A percentile compares a stretch with the other conserved stretches of the same genome.
These are phyloP conservation scores for Recurvirostra avosetta DNA, from an alignment of 2,113 vertebrate species.

Conservation along the genomic window DNA sequence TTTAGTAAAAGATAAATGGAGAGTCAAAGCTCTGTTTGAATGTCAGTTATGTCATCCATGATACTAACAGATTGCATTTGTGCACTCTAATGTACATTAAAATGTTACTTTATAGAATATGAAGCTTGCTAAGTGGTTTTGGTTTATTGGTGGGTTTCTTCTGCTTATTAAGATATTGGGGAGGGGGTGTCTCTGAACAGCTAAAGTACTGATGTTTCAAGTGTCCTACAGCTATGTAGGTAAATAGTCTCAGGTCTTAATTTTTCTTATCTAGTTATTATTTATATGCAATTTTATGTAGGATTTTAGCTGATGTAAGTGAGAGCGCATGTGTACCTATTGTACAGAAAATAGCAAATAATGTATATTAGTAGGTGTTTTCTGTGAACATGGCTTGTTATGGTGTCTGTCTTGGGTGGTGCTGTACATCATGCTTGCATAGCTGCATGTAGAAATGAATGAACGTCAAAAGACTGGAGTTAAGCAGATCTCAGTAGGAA, in stretches of 20 bases:
- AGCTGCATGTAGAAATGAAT: neutral
- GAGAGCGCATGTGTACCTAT: neutral
- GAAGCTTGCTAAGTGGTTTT: neutral
- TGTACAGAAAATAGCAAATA: neutral
- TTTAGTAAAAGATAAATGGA: neutral
- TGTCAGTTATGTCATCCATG: neutral
- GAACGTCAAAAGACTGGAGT: neutral
- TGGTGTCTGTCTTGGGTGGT: neutral
- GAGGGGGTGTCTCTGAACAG: neutral
- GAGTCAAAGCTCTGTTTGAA: neutral
- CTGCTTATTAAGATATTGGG: neutral
- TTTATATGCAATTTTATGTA: neutral
- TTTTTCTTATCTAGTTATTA: neutral
- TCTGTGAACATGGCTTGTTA: neutral
- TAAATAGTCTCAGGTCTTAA: neutral
- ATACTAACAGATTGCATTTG: neutral
- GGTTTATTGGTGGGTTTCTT: neutral
- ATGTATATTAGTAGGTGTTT: neutral
- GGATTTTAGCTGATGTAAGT: neutral
- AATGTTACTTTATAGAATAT: neutral
- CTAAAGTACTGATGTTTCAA: neutral
- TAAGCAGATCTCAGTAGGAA: neutral
- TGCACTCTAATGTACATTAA: neutral
- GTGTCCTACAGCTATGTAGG: neutral
- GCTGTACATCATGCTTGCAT: neutral